These are phyloP conservation scores for Rafetus swinhoei DNA, from an alignment of 2,113 vertebrate genomes.

Conservation along the genomic window DNA sequence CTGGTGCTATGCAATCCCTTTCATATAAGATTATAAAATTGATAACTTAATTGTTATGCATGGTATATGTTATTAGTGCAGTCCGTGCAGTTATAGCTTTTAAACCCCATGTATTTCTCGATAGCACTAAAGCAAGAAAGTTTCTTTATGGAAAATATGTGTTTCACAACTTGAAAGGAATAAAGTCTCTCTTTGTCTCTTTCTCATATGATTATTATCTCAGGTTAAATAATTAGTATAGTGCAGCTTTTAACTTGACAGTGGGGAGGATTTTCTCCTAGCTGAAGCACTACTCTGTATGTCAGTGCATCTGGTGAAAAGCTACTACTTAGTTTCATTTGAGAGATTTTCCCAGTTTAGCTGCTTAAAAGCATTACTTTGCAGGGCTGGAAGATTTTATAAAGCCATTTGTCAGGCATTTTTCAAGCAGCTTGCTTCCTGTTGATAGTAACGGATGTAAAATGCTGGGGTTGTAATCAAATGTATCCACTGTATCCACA, in stretches of 20 bases:
- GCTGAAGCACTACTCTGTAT: background rate
- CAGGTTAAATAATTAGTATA: background rate
- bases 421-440: slow-evolving; percentile 65
- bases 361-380: slow-evolving; percentile 60
- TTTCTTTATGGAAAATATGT: background rate
- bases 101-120: background rate
- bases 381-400: slow-evolving; percentile 48
- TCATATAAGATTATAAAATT: background rate
- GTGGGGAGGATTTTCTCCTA: background rate
- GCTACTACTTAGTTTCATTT: slow-evolving; percentile 26
- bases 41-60: background rate
- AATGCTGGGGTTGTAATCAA: slow-evolving; percentile 46
- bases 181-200: background rate
- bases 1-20: background rate
- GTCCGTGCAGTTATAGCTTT: background rate
- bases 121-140: background rate
- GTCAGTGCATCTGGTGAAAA: background rate
- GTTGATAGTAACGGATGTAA: slow-evolving; percentile 38
- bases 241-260: background rate
- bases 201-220: background rate
- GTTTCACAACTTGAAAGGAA: background rate
- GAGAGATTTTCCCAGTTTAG: slow-evolving; percentile 45
- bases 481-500: background rate
- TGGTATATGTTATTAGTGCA: background rate
- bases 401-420: slow-evolving; percentile 57